These are phyloP conservation scores for Redunca redunca DNA, from an alignment of 2,113 vertebrate genomes.

Conservation along the genomic window DNA sequence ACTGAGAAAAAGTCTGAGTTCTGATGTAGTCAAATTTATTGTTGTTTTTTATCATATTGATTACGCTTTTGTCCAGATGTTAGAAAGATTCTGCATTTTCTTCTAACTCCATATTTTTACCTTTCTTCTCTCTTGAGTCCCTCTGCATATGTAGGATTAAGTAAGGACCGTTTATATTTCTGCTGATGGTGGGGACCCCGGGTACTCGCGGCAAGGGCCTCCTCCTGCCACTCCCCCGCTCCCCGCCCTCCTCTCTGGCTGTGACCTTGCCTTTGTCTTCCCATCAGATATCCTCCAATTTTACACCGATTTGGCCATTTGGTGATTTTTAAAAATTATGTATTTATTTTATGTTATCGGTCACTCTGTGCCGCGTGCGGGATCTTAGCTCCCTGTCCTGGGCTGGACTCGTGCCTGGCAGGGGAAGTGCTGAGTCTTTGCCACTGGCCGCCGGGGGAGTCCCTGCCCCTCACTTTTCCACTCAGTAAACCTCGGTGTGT, in stretches of 20 bases:
- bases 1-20: neutral
- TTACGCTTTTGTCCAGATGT: neutral
- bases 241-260: neutral
- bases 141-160: neutral
- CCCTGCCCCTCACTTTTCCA: neutral
- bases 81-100: neutral
- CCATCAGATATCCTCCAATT: neutral
- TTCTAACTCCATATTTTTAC: neutral
- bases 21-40: neutral
- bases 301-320: neutral
- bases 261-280: neutral
- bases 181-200: accelerated
- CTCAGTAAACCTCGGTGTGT: neutral
- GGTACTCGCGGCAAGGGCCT: neutral
- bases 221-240: neutral
- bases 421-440: neutral
- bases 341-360: neutral
- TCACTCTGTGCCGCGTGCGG: neutral
- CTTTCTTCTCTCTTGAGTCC: neutral
- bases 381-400: neutral
- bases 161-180: neutral
- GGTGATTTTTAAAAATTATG: neutral
- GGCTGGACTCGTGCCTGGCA: neutral
- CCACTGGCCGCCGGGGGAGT: neutral
- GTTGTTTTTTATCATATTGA: neutral